A percentile compares a stretch with the other conserved stretches of the same genome.
Evolutionary conservation across 2,113 vertebrate genomes (phyloP).

Genomic region (Notiomystis cincta): DNA sequence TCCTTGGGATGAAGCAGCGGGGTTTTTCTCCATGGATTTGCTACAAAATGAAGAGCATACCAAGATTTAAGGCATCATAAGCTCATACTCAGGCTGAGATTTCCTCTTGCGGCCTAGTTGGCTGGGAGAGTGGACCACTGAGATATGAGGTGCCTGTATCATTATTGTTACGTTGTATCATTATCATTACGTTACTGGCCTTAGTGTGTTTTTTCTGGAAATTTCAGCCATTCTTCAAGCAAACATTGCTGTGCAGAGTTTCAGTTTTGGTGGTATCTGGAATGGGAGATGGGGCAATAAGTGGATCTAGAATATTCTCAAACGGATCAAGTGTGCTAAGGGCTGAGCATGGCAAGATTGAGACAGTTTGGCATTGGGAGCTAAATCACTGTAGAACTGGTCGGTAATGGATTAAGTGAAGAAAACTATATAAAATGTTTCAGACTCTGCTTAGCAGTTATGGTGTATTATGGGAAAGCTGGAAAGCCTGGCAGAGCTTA

Average conservation of each 20-base stretch:
- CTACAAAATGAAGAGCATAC: neutral
- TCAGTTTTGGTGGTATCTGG: neutral
- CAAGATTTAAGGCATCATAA: neutral
- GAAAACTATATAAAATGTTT: neutral
- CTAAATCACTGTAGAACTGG: neutral
- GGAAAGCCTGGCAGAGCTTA: neutral
- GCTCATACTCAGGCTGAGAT: neutral
- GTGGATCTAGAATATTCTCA: neutral
- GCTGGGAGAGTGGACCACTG: neutral
- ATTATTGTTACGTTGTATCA: neutral
- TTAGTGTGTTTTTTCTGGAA: neutral
- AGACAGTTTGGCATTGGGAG: neutral
- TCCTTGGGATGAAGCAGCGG: neutral
- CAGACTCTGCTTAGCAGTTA: neutral
- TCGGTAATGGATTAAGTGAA: neutral
- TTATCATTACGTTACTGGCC: neutral
- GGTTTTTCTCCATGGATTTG: neutral
- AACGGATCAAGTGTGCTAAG: neutral
- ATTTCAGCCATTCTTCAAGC: neutral
- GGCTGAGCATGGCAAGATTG: neutral
- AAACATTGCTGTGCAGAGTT: neutral
- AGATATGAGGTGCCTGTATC: neutral
- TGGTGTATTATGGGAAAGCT: rapidly evolving
- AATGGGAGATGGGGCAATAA: rapidly evolving
- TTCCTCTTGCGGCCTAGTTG: neutral